These are phyloP conservation scores for Hippocampus abdominalis DNA, from an alignment of 2,113 vertebrate genomes.

Conservation along the genomic window DNA sequence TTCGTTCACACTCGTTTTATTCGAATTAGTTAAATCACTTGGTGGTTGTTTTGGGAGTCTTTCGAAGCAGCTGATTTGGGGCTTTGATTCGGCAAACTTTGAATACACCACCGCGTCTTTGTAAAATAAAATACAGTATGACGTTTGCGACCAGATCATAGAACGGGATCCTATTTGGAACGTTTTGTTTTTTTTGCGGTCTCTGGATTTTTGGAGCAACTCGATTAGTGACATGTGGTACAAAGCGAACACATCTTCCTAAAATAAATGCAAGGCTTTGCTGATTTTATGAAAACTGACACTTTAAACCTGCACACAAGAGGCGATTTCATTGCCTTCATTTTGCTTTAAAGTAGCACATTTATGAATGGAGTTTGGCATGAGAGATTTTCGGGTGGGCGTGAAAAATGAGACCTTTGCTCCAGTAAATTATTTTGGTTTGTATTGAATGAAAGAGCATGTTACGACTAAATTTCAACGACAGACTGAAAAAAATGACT, in stretches of 20 bases:
- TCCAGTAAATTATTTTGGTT: neutral
- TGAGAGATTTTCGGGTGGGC: neutral
- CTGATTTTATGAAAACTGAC: neutral
- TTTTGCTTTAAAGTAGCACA: constrained; percentile 1
- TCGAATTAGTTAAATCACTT: fast-evolving
- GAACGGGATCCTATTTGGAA: neutral
- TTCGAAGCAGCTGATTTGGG: fast-evolving
- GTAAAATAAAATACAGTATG: neutral
- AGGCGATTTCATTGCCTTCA: neutral
- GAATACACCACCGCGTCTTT: neutral
- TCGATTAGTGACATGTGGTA: neutral
- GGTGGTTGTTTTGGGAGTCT: fast-evolving
- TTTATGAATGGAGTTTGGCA: constrained; percentile 24
- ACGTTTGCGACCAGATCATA: neutral
- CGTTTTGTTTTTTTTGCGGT: too few species aligned
- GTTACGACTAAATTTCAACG: too few species aligned
- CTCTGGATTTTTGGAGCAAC: neutral
- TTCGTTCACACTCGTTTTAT: fast-evolving
- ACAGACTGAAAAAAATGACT: neutral
- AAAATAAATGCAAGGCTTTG: neutral
- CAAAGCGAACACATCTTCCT: neutral
- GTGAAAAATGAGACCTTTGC: constrained; percentile 14
- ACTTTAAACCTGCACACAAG: too few species aligned
- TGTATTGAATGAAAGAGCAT: too few species aligned
- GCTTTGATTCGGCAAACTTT: constrained; percentile 13